Percentiles rank a stretch among this genome's conserved stretches.
Conservation (phyloP, 2,113 vertebrate species). For the Sapajus apella region DNA sequence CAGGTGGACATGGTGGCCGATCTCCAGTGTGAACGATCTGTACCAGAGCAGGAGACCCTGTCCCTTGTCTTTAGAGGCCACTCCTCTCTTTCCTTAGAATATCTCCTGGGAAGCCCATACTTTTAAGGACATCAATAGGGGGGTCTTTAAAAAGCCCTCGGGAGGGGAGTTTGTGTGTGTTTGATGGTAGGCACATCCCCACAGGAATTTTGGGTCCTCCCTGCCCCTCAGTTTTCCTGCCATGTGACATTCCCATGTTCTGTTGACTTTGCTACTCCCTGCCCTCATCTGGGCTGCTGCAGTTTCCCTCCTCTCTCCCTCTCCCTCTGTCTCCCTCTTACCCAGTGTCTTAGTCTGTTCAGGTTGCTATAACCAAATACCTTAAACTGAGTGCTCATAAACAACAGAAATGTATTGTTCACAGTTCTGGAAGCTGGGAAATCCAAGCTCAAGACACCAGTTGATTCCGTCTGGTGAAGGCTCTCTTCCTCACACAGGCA, state of each 20-base stretch:
- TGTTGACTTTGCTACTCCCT: background rate
- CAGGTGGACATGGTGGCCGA: background rate
- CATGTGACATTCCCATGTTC: accelerated
- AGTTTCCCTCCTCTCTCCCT: accelerated
- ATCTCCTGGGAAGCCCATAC: background rate
- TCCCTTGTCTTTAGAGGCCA: background rate
- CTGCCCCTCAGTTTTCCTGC: accelerated
- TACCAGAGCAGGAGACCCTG: background rate
- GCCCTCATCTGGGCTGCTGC: background rate
- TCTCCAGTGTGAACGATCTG: background rate
- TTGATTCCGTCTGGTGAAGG: background rate
- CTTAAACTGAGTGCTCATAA: background rate
- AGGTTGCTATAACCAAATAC: background rate
- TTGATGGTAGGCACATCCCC: background rate
- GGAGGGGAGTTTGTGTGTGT: background rate
- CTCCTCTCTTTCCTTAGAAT: background rate
- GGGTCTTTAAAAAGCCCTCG: background rate
- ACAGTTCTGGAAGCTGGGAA: background rate
- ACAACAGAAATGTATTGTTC: background rate
- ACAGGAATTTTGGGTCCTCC: too few relatives aligned
- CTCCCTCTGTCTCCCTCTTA: background rate
- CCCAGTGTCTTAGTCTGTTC: background rate
- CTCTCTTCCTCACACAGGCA: background rate
- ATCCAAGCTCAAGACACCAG: background rate
- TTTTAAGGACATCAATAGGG: background rate